These are phyloP conservation scores for Crocidura indochinensis DNA, from an alignment of 2,797 vertebrate species.

Conservation along the genomic window DNA sequence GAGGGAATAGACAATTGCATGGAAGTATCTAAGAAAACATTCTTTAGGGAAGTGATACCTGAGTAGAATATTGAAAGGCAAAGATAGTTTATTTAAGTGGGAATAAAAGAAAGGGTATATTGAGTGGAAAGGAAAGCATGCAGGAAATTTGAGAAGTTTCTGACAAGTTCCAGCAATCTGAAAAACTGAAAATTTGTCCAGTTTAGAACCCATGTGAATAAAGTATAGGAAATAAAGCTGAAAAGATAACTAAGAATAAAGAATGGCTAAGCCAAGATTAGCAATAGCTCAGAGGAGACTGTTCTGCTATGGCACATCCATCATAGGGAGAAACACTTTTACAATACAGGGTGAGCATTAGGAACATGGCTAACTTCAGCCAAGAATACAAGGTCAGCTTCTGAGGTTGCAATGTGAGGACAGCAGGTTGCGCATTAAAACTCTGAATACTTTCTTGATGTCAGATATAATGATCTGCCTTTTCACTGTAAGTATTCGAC, in stretches of 20 bases:
- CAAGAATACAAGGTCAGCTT: constrained; percentile 64
- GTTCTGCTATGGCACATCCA: neutral
- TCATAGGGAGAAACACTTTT: neutral
- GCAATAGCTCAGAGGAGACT: neutral
- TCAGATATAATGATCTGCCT: constrained; percentile 68
- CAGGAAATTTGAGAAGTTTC: neutral
- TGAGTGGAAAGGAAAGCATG: neutral
- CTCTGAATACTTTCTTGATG: constrained; percentile 66
- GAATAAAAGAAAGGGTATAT: neutral
- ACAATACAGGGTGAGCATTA: neutral
- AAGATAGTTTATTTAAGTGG: neutral
- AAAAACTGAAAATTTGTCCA: neutral
- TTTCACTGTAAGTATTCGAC: constrained; percentile 78
- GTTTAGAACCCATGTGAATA: neutral
- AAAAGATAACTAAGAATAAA: too few relatives aligned
- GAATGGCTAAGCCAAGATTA: neutral
- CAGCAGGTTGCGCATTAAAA: constrained; percentile 49
- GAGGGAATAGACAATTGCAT: neutral
- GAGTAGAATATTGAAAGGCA: constrained; percentile 13
- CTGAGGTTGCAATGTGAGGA: constrained; percentile 66
- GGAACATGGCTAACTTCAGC: neutral
- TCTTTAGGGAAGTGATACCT: neutral
- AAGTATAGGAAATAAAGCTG: neutral
- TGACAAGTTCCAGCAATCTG: neutral
- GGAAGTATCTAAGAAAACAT: constrained; percentile 32